These are phyloP conservation scores for Protonibea diacanthus DNA, from an alignment of 2,797 vertebrate genomes.

Conservation along the genomic window DNA sequence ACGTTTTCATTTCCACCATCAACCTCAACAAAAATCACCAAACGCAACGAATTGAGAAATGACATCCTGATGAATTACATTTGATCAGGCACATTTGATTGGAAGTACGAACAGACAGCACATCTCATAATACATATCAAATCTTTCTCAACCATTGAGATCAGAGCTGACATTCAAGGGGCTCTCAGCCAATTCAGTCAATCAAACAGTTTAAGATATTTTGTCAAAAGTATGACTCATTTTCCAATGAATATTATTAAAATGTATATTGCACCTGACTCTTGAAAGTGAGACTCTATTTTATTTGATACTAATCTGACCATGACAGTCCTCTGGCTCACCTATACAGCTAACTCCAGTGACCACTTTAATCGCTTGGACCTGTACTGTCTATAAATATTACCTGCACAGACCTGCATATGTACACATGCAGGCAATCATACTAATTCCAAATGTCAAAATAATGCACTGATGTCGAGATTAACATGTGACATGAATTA, in stretches of 20 bases:
- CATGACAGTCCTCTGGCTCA: slow-evolving; percentile 40
- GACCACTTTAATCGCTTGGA: slow-evolving; percentile 18
- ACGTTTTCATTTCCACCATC: neutral
- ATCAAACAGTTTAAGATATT: neutral
- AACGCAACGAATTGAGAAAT: neutral
- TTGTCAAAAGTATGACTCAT: neutral
- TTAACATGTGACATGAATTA: slow-evolving; percentile 52
- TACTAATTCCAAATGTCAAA: slow-evolving; percentile 44
- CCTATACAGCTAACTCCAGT: neutral
- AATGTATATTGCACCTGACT: neutral
- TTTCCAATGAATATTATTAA: neutral
- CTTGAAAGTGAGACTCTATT: neutral
- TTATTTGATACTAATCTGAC: slow-evolving; percentile 24
- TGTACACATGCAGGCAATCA: slow-evolving; percentile 48
- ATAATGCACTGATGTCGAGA: slow-evolving; percentile 31
- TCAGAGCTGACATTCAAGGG: neutral
- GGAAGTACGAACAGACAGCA: neutral
- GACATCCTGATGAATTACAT: neutral
- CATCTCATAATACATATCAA: neutral
- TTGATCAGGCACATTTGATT: neutral
- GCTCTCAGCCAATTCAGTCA: neutral
- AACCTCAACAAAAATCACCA: neutral
- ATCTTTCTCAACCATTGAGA: neutral
- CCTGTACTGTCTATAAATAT: slow-evolving; percentile 32
- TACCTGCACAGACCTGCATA: slow-evolving; percentile 30